Conservation (phyloP, 2,797 vertebrate species). For the Bufotes viridis region DNA sequence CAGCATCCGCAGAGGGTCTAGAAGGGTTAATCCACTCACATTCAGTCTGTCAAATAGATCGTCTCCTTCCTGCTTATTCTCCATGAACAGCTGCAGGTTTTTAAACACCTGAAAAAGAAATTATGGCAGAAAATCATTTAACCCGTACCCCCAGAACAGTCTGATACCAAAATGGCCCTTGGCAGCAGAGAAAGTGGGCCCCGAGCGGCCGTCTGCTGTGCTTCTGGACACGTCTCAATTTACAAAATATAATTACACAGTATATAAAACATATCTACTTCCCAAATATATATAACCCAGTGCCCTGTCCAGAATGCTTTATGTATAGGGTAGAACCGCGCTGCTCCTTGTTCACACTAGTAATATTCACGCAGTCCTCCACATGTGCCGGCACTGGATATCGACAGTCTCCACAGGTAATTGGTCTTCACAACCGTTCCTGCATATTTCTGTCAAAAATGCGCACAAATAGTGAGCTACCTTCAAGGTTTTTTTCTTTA, state of each 20-base stretch:
- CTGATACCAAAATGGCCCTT: neutral
- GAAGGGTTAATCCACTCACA: slow-evolving; percentile 66
- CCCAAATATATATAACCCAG: neutral
- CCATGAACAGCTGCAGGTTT: slow-evolving; percentile 80
- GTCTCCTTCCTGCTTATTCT: slow-evolving; percentile 76
- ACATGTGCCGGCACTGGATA: too few relatives aligned
- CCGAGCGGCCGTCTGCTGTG: too few relatives aligned
- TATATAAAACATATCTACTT: neutral
- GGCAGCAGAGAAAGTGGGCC: neutral
- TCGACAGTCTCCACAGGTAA: too few relatives aligned
- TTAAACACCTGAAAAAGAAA: slow-evolving; percentile 79
- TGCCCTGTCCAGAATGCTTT: too few relatives aligned
- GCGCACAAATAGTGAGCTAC: too few relatives aligned
- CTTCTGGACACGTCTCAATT: neutral
- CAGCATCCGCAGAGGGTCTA: slow-evolving; percentile 46
- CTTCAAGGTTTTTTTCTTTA: too few relatives aligned
- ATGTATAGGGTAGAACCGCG: too few relatives aligned
- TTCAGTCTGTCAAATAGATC: slow-evolving; percentile 81
- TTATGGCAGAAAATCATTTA: slow-evolving; percentile 62
- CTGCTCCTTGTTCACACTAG: too few relatives aligned
- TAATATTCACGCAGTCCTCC: too few relatives aligned
- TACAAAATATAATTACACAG: neutral
- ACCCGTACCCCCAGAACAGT: neutral
- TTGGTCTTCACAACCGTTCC: too few relatives aligned
- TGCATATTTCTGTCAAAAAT: too few relatives aligned